Base-by-base conservation (phyloP, 2,113 vertebrate genomes). In the Actinemys pallida region DNA sequence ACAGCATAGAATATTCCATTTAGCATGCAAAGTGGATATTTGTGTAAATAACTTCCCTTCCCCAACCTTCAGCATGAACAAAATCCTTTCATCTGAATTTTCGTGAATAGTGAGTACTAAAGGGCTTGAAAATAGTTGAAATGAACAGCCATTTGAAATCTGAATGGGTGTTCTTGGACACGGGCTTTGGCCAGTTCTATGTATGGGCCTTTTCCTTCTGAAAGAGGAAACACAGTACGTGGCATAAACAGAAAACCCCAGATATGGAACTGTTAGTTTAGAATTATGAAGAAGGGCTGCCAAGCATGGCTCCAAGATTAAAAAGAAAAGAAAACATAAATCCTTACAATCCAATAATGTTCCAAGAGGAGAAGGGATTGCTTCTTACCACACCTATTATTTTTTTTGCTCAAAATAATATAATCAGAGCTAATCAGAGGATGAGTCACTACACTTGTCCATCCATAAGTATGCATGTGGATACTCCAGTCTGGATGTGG, bases 201-300 rank as follows among this genome's bases (percentile, higher is more conserved):
- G 62, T 35, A 35, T 35, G 6, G 31, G 31, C 22, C 39, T n/a
- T 42, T 75, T 75, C 19, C 17, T 75, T 42, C 22, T 22, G n/a
- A 12, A 25, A 6, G 39, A 76, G 72, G 20, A 42, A 45, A 39
- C 72, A 22, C 5, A 76, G 39, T 42, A 25, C 22, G n/a, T 42
- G n/a, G n/a, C n/a, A 42, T 42, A 42, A 42, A 72, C 3, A 45
- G 2, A 0, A 53, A n/a, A 8, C 27, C 17, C 29, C 5, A 56
- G 65, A 0, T 80, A 22, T 84, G 57, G 13, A 81, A 84, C 57
- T 87, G 11, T 8, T 81, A 65, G 9, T 47, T 16, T 20, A 22
- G 53, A 65, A 81, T 53, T 87, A 89, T 29, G 75, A 22, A 11
- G 6, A 35, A 17, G 86, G 83, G 3, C 20, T 4, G 47, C 8